Conservation (phyloP, 2,888 invertebrate species). For the Bimastos eiseni region DNA sequence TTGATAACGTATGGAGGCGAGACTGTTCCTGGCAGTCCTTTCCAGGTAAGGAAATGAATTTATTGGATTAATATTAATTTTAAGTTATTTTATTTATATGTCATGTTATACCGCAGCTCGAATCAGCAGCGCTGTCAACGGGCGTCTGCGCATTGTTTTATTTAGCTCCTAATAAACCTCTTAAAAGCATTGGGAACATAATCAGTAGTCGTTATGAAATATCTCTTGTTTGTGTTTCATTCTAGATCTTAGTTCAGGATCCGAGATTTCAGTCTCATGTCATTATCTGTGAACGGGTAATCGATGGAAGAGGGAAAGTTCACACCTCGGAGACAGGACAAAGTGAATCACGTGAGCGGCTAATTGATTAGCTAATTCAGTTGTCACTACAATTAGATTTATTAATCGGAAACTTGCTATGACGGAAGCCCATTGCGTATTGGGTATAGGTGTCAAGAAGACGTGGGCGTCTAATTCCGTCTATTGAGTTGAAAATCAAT, state of each 20-base stretch:
- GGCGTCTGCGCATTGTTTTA: too few species aligned
- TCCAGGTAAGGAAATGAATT: conserved; percentile 70
- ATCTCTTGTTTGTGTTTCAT: conserved; percentile 57
- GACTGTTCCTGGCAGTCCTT: conserved; percentile 79
- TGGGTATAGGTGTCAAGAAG: too few species aligned
- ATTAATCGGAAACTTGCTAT: not conserved
- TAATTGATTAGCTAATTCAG: not conserved
- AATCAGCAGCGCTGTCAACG: too few species aligned
- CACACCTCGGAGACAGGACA: conserved; percentile 78
- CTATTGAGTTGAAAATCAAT: too few species aligned
- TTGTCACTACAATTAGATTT: not conserved
- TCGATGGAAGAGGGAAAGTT: conserved; percentile 78
- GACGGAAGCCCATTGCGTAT: not conserved
- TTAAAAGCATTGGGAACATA: too few species aligned
- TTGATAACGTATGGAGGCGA: conserved; percentile 79
- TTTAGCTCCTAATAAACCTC: too few species aligned
- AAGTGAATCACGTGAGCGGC: conserved; percentile 66
- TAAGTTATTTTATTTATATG: too few species aligned
- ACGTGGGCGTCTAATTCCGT: too few species aligned
- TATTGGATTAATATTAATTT: too few species aligned
- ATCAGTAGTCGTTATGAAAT: too few species aligned
- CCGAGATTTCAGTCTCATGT: conserved; percentile 67
- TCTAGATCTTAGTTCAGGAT: conserved; percentile 69
- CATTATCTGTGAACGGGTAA: conserved; percentile 82
- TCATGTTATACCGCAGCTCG: too few species aligned